These are phyloP conservation scores for Bombus polaris DNA, from an alignment of 1,140 invertebrate genomes.

Conservation along the genomic window DNA sequence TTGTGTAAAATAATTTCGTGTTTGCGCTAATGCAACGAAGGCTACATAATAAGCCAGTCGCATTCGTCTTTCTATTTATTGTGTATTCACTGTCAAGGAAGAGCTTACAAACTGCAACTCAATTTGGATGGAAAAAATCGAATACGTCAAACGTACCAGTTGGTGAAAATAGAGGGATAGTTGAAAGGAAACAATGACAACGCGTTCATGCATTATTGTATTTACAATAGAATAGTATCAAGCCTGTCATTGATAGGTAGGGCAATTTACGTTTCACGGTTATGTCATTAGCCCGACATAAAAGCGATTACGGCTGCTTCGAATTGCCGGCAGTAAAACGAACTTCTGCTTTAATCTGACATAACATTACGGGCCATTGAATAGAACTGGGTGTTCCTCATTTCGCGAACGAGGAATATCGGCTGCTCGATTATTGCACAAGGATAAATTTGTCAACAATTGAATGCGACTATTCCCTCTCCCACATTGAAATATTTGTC, in stretches of 20 bases:
- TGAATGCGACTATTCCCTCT: too few relatives aligned
- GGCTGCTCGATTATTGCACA: constrained; percentile 3
- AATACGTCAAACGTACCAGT: neutral
- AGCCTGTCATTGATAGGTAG: constrained; percentile 20
- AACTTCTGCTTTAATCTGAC: constrained; percentile 70
- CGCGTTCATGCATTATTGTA: neutral
- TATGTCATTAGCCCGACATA: constrained; percentile 58
- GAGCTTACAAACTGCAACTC: too few relatives aligned
- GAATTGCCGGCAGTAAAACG: constrained; percentile 65
- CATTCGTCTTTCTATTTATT: neutral
- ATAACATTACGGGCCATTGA: constrained; percentile 56
- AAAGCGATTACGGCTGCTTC: constrained; percentile 46
- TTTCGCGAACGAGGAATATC: constrained; percentile 34
- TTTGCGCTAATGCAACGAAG: neutral
- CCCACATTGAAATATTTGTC: neutral
- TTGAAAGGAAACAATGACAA: neutral
- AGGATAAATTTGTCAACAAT: neutral
- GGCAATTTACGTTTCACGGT: constrained; percentile 43
- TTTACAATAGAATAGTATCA: neutral
- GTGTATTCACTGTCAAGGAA: neutral
- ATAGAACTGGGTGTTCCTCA: constrained; percentile 30
- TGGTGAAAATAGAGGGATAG: neutral
- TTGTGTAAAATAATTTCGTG: neutral
- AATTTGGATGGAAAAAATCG: neutral
- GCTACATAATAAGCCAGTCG: neutral